These are phyloP conservation scores for Ceratina australensis DNA, from an alignment of 1,140 invertebrate genomes.

Conservation along the genomic window DNA sequence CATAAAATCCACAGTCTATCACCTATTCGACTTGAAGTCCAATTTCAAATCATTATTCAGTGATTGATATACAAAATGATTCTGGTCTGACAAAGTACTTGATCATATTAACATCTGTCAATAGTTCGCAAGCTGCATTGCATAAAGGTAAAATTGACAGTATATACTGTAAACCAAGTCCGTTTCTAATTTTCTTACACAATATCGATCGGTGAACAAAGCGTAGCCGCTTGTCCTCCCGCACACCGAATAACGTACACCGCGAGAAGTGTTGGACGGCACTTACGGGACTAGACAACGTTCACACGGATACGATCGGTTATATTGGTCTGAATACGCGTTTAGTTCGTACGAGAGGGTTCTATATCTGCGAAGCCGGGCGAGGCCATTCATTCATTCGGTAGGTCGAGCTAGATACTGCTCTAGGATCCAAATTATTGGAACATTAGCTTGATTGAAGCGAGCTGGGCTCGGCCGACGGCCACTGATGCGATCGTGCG, in stretches of 20 bases:
- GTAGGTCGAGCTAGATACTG: constrained; percentile 64
- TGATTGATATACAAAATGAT: too few relatives aligned
- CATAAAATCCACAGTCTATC: too few relatives aligned
- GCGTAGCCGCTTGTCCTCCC: constrained; percentile 13
- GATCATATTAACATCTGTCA: too few relatives aligned
- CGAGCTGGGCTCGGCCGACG: constrained; percentile 70
- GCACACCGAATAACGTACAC: constrained; percentile 13
- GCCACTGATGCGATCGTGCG: constrained; percentile 35
- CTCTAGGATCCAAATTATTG: constrained; percentile 72
- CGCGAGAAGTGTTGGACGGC: constrained; percentile 7
- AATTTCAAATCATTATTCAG: too few relatives aligned
- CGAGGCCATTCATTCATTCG: constrained; percentile 65
- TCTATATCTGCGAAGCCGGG: constrained; percentile 43
- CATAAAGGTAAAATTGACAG: background rate
- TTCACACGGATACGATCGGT: background rate
- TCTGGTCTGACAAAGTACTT: too few relatives aligned
- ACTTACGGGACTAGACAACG: background rate
- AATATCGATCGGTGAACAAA: constrained; percentile 33
- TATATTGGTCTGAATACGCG: constrained; percentile 19
- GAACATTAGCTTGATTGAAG: constrained; percentile 79
- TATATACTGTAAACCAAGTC: background rate
- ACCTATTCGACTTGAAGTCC: too few relatives aligned
- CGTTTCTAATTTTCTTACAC: constrained; percentile 9
- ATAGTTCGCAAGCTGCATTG: background rate
- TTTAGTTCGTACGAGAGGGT: constrained; percentile 10